Evolutionary conservation across 2,113 vertebrate genomes (phyloP), one percentile per base, ranked within the genome.

Genomic region (Gracilinanus agilis): DNA sequence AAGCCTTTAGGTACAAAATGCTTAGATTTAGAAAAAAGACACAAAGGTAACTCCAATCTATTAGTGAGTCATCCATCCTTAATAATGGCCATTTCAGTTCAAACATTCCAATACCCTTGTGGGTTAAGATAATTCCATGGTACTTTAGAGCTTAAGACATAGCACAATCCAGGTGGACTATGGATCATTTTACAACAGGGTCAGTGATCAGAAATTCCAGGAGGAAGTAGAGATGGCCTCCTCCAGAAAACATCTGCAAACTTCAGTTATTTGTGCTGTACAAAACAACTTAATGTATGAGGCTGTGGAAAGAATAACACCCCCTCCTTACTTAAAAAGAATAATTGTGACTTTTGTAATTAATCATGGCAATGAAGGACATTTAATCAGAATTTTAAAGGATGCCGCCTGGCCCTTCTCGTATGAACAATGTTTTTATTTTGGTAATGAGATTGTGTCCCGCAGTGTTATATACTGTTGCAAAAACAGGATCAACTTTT

Each of bases 171-270:
- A 98, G 96, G 96, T 98, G 96, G 95, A 95, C 91, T 90, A 0
- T 1, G 92, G 90, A 95, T 97, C 29, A 0, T 96, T 98, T 98
- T 97, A 97, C 94, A 95, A 40, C 93, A 97, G 96, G 94, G 96
- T 97, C 97, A 98, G 75, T 0, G 95, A 97, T 97, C 96, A 98
- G 95, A 97, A 97, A 97, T 97, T 97, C 96, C 92, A 97, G 49
- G 55, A 12, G 54, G 92, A 95, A 98, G 95, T 92, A 94, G 94
- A 92, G 95, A 97, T 94, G 0, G 94, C 94, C 95, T 97, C 91
- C 95, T 93, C 95, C 95, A 97, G 95, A 96, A 97, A 98, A 97
- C 94, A 96, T 92, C 56, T 92, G 89, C 0, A 83, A 89, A 94
- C 55, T 88, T 89, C 0, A 55, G 23, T 19, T 96, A 96, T 25